Conservation (phyloP, 2,797 vertebrate genomes). For the Cephalopachus bancanus region DNA sequence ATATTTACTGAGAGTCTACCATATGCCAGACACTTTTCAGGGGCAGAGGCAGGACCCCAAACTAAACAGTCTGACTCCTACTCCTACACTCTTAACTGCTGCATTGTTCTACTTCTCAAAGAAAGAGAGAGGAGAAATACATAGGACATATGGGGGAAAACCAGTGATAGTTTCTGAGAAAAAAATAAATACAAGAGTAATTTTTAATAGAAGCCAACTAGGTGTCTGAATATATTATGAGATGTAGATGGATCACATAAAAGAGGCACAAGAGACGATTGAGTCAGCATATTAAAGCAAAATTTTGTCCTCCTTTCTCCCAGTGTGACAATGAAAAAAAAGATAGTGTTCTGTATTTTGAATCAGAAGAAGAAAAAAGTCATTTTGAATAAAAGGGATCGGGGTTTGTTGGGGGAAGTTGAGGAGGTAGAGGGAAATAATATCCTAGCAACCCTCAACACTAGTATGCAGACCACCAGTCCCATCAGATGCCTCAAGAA, state of each 20-base stretch:
- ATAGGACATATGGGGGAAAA: neutral
- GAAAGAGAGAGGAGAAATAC: neutral
- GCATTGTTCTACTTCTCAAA: neutral
- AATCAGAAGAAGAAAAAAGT: slow-evolving; percentile 20
- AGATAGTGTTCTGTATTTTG: neutral
- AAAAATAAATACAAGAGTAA: neutral
- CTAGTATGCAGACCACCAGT: neutral
- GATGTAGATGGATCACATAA: neutral
- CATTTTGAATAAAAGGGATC: slow-evolving; percentile 1
- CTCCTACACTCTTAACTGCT: neutral
- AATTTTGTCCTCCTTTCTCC: neutral
- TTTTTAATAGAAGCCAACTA: neutral
- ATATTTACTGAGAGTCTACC: neutral
- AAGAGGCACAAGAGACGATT: neutral
- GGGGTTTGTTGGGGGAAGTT: neutral
- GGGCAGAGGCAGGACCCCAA: neutral
- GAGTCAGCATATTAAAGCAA: neutral
- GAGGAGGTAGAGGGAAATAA: neutral
- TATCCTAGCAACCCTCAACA: neutral
- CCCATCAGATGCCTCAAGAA: neutral
- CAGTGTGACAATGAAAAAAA: neutral
- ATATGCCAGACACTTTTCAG: neutral
- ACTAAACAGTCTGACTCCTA: neutral
- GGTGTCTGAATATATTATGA: neutral
- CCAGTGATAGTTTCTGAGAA: neutral